Evolutionary conservation across 2,888 invertebrate genomes (phyloP).

Genomic region (Seira ritae): DNA sequence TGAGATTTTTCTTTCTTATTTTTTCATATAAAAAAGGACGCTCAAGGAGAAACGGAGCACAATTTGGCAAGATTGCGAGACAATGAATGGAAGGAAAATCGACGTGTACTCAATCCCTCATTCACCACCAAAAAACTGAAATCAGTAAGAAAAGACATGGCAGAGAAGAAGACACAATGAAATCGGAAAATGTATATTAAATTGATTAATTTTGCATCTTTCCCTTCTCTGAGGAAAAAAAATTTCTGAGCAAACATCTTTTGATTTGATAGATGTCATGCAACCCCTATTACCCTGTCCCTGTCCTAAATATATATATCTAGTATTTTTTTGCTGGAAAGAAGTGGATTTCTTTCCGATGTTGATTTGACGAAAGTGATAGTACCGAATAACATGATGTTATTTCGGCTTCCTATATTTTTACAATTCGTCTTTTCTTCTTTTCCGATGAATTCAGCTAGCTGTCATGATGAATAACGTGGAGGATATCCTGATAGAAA

Average conservation of each 20-base stretch:
- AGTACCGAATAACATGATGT: too few species aligned
- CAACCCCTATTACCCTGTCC: too few species aligned
- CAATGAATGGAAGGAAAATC: conserved; percentile 72
- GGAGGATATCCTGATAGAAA: conserved; percentile 71
- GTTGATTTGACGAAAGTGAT: too few species aligned
- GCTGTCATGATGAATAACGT: conserved; percentile 72
- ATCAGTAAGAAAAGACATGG: conserved; percentile 56
- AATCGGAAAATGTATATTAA: too few species aligned
- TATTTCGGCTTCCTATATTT: too few species aligned
- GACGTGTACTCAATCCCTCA: conserved; percentile 71
- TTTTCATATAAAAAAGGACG: conserved; percentile 66
- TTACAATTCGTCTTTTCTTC: not conserved
- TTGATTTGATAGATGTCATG: not conserved
- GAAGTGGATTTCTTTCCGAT: too few species aligned
- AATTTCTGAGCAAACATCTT: too few species aligned
- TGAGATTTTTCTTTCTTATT: conserved; percentile 23
- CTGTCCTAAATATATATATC: too few species aligned
- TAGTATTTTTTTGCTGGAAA: too few species aligned
- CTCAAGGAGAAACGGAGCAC: conserved; percentile 71
- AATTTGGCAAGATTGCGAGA: conserved; percentile 71
- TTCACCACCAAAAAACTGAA: conserved; percentile 72
- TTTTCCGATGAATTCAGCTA: conserved; percentile 49
- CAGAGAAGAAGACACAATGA: too few species aligned
- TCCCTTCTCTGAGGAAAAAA: conserved; percentile 4
- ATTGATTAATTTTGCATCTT: conserved; percentile 45